These are phyloP conservation scores for Thrips palmi DNA, from an alignment of 1,140 invertebrate genomes.

Conservation along the genomic window DNA sequence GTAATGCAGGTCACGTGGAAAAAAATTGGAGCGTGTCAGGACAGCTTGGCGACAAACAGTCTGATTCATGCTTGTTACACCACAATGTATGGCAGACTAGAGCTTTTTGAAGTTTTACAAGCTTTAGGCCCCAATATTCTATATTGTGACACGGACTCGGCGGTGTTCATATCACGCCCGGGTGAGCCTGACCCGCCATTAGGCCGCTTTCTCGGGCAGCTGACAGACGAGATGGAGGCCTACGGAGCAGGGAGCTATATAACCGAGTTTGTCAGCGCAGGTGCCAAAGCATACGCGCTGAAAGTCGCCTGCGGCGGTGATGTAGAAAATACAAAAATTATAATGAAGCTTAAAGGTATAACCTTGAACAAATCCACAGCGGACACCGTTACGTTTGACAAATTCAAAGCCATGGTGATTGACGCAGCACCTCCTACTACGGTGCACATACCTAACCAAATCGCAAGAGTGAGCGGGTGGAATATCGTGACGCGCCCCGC, in stretches of 20 bases:
- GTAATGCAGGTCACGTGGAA: too few species aligned
- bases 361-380: conserved; percentile 13
- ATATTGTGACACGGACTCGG: conserved; percentile 26
- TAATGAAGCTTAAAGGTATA: conserved; percentile 16
- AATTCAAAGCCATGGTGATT: conserved; percentile 10
- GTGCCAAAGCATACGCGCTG: conserved; percentile 20
- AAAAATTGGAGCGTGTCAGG: too few species aligned
- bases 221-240: conserved; percentile 18
- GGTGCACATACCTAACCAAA: too few species aligned
- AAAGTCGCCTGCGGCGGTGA: conserved; percentile 6
- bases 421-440: too few species aligned
- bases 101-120: conserved; percentile 22
- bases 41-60: too few species aligned
- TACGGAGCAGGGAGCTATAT: conserved; percentile 18
- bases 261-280: conserved; percentile 16
- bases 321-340: conserved; percentile 2
- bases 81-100: conserved; percentile 22
- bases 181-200: conserved; percentile 13
- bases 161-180: conserved; percentile 16
- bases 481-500: too few species aligned
- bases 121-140: conserved; percentile 18
- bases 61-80: too few species aligned
- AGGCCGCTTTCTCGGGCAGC: conserved; percentile 19
- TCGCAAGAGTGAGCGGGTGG: too few species aligned
- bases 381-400: conserved; percentile 15